These are phyloP conservation scores for Tachina grossa DNA, from an alignment of 2,888 invertebrate species.

Conservation along the genomic window DNA sequence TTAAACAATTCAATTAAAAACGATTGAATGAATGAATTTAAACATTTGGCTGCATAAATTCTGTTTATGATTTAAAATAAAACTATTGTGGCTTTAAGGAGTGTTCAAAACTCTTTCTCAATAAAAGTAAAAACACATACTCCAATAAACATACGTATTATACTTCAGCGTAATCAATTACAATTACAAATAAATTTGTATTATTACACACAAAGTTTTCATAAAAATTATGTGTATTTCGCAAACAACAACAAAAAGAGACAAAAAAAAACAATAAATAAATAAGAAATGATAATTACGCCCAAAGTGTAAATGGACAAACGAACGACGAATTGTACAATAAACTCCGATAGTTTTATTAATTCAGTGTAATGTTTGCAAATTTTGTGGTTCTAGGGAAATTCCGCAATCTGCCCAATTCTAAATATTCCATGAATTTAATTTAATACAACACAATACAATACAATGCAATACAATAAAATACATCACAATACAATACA, in stretches of 20 bases:
- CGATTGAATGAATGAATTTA: background rate
- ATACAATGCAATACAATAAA: too few species aligned
- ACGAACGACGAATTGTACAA: background rate
- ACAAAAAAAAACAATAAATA: conserved; percentile 13
- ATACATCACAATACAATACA: too few species aligned
- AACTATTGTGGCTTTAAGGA: background rate
- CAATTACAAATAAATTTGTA: conserved; percentile 41
- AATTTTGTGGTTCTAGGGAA: conserved; percentile 42
- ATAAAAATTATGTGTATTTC: conserved; percentile 10
- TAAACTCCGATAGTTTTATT: conserved; percentile 12
- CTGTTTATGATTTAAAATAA: conserved; percentile 14
- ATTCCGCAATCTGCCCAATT: conserved; percentile 13
- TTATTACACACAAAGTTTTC: conserved; percentile 48
- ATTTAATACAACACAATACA: background rate
- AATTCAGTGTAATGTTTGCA: conserved; percentile 42
- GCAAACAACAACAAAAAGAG: conserved; percentile 13
- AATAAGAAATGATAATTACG: conserved; percentile 33
- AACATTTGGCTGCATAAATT: conserved; percentile 13
- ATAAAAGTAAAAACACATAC: background rate
- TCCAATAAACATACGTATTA: background rate
- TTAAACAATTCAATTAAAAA: conserved; percentile 36
- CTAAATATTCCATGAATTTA: background rate
- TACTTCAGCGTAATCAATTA: conserved; percentile 49
- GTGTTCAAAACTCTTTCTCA: too few species aligned
- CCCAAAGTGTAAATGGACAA: conserved; percentile 9